Base-by-base conservation (phyloP, 2,888 invertebrate genomes). In the Eristalinus sepulchralis region DNA sequence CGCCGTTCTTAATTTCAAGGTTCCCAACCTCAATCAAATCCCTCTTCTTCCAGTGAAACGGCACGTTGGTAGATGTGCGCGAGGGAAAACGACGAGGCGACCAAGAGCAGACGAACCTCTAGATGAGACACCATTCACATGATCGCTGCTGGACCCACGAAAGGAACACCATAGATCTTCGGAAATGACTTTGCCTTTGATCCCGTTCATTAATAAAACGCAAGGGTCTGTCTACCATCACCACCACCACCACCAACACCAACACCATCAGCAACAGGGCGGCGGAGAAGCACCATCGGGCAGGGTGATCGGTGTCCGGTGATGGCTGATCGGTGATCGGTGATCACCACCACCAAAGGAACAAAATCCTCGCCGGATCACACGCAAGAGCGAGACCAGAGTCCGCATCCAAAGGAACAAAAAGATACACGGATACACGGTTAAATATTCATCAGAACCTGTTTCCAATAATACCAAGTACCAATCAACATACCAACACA, bases 401-500 rank as follows among this genome's bases (percentile, higher is more conserved):
- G 24, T 64, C 31, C 53, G 22, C 5, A 31, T 33, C 24, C 75
- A 76, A n/a, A 47, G 27, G 55, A 57, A 79, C 39, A 79, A 71
- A 62, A 73, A 81, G 72, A 82, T 86, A 78, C 78, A 77, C 47
- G 47, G 47, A 47, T 66, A 72, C 77, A 83, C 67, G 66, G 68
- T 88, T 85, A 88, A 85, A 88, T 86, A 88, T 86, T 85, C 85
- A 78, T 76, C 76, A 36, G 72, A 88, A 85, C 88, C 85, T 79
- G 85, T 88, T 88, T 76, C 47, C 67, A 88, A 86, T 83, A 88
- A 79, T 88, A 82, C 88, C 88, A 85, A 88, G 76, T 88, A 82
- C 88, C 88, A 88, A 88, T 88, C 85, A 88, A 88, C 88, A 88
- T 88, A 83, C 85, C 88, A 85, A 79, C 82, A 85, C 85, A 81